These are phyloP conservation scores for Lathamus discolor DNA, from an alignment of 2,113 vertebrate genomes.

Conservation along the genomic window DNA sequence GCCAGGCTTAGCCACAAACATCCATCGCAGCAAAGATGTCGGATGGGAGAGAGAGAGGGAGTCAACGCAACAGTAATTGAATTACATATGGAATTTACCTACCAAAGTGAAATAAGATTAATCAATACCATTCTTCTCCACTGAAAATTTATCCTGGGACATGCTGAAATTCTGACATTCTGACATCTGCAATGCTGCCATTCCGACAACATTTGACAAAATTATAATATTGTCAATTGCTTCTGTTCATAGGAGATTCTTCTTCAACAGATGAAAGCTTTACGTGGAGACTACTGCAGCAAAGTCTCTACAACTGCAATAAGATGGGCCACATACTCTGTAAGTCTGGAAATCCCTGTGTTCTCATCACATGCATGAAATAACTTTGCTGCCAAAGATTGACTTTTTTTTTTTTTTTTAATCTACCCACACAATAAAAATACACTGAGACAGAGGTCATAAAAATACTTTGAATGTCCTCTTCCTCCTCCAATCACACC, in stretches of 20 bases:
- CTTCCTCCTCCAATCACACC: not conserved
- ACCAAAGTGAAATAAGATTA: not conserved
- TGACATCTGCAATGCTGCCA: not conserved
- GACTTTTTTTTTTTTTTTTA: not conserved
- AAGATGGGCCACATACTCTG: not conserved
- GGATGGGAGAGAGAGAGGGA: not conserved
- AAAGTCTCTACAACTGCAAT: not conserved
- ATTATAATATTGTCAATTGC: not conserved
- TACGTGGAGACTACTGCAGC: not conserved
- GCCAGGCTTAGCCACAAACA: not conserved
- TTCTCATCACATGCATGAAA: not conserved
- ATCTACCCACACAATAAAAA: not conserved
- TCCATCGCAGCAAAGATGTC: not conserved
- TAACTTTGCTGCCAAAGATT: not conserved
- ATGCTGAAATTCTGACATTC: not conserved
- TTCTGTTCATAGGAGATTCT: not conserved
- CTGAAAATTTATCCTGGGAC: not conserved
- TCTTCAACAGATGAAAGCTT: not conserved
- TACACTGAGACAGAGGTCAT: not conserved
- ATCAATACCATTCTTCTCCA: not conserved
- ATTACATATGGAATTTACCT: not conserved
- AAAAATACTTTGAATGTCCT: not conserved
- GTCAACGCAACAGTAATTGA: not conserved
- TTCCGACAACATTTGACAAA: not conserved
- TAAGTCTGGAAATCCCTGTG: accelerated